Evolutionary conservation across 92 coral and sea anemone genomes (phyloP).

Genomic region (Actinostola sp.): DNA sequence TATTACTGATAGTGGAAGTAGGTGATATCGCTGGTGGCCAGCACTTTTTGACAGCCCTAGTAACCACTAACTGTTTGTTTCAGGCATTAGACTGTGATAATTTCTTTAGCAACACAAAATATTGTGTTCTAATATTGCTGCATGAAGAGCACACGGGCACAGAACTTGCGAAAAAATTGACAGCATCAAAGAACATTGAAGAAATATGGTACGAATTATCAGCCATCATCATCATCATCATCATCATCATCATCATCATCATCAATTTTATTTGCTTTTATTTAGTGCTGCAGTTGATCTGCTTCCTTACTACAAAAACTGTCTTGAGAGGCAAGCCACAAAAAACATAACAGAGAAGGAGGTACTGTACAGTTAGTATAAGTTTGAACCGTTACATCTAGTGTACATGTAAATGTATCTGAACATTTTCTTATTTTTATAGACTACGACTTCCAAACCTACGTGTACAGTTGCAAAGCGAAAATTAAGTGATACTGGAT

Average conservation of each 20-base stretch:
- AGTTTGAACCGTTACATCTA: too few species aligned
- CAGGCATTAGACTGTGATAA: slow-evolving; percentile 95
- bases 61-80: not conserved
- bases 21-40: too few species aligned
- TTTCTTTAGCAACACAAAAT: slow-evolving; percentile 79
- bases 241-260: too few species aligned
- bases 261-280: not conserved
- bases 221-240: not conserved
- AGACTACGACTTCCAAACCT: not conserved
- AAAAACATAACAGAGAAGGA: slow-evolving; percentile 44
- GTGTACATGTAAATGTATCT: too few species aligned
- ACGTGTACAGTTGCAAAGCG: slow-evolving; percentile 43
- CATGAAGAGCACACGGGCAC: slow-evolving; percentile 75
- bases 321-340: slow-evolving; percentile 47
- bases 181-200: slow-evolving; percentile 59
- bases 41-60: too few species aligned
- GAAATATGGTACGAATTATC: slow-evolving; percentile 69
- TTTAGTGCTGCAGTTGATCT: slow-evolving; percentile 81
- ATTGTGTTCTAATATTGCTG: slow-evolving; percentile 69
- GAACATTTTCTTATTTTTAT: too few species aligned
- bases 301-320: slow-evolving; percentile 56
- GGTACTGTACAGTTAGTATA: slow-evolving; percentile 50
- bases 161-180: slow-evolving; percentile 49
- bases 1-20: too few species aligned
- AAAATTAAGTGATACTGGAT: slow-evolving; percentile 51